Evolutionary conservation across 2,888 invertebrate genomes (phyloP).

Genomic region (Erebia palarica): DNA sequence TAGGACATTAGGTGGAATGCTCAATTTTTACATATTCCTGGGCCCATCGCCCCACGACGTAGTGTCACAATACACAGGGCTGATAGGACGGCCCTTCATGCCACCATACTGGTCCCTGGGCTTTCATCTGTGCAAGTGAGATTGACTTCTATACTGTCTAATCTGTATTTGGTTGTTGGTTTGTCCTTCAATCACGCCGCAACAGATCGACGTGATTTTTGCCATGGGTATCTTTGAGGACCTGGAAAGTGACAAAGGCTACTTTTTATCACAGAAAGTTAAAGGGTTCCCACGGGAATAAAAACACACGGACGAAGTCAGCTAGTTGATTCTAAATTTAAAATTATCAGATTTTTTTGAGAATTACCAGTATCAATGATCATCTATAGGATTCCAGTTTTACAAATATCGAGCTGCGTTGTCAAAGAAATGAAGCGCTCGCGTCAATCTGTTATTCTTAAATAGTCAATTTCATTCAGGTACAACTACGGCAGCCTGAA

Average conservation of each 20-base stretch:
- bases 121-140: slow-evolving; percentile 91
- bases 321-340: too few relatives aligned
- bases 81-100: slow-evolving; percentile 89
- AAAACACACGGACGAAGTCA: too few relatives aligned
- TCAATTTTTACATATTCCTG: slow-evolving; percentile 90
- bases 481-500: slow-evolving; percentile 86
- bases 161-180: too few relatives aligned
- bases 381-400: too few relatives aligned
- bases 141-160: neutral
- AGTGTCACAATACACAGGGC: slow-evolving; percentile 84
- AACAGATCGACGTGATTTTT: too few relatives aligned
- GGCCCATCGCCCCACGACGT: slow-evolving; percentile 89
- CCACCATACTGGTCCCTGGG: slow-evolving; percentile 95
- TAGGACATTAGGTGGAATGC: slow-evolving; percentile 90
- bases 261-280: too few relatives aligned
- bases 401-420: neutral
- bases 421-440: neutral
- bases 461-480: slow-evolving; percentile 51
- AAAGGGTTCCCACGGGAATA: too few relatives aligned
- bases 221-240: too few relatives aligned
- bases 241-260: too few relatives aligned
- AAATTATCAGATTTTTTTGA: too few relatives aligned
- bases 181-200: too few relatives aligned
- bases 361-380: too few relatives aligned
- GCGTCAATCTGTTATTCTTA: neutral